A percentile compares a stretch with the other conserved stretches of the same genome.
Conservation (phyloP, 2,888 invertebrate species). For the Phortica magna region DNA sequence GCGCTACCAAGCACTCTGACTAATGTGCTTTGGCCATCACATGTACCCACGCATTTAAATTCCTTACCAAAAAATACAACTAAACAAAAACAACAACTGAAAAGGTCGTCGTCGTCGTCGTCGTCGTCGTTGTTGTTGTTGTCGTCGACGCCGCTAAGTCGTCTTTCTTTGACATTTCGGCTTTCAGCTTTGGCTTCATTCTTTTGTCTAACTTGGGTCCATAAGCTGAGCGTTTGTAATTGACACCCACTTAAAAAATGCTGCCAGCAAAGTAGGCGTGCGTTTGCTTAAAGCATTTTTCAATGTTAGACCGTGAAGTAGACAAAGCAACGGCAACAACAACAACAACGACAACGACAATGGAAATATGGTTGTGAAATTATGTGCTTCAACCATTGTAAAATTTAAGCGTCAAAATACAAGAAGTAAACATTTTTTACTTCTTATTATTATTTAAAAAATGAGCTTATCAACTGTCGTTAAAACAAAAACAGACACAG, state of each 20-base stretch:
- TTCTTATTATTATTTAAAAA: no score
- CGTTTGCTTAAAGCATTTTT: conserved; percentile 16
- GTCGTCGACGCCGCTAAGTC: not conserved
- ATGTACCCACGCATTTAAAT: conserved; percentile 61
- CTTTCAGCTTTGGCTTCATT: not conserved
- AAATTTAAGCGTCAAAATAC: not conserved
- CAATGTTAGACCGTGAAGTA: conserved; percentile 19
- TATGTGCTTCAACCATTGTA: not conserved
- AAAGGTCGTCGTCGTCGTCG: not conserved
- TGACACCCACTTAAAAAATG: conserved; percentile 69
- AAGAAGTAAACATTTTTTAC: no score
- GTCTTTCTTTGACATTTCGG: not conserved
- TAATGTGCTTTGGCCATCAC: conserved; percentile 56
- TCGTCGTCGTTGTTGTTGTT: not conserved
- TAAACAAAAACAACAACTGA: not conserved
- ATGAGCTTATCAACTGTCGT: no score
- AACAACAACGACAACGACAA: not conserved
- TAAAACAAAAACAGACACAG: conserved; percentile 47
- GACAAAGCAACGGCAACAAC: not conserved
- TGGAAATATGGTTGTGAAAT: not conserved
- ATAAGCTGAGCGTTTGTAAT: conserved; percentile 56
- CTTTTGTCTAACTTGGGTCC: conserved; percentile 14
- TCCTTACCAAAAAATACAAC: conserved; percentile 30
- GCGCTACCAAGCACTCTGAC: conserved; percentile 44
- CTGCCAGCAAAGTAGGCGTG: conserved; percentile 30